phyloP scores from a whole-genome alignment of 2,113 vertebrate genomes.

The Tetrao urogallus region DNA sequence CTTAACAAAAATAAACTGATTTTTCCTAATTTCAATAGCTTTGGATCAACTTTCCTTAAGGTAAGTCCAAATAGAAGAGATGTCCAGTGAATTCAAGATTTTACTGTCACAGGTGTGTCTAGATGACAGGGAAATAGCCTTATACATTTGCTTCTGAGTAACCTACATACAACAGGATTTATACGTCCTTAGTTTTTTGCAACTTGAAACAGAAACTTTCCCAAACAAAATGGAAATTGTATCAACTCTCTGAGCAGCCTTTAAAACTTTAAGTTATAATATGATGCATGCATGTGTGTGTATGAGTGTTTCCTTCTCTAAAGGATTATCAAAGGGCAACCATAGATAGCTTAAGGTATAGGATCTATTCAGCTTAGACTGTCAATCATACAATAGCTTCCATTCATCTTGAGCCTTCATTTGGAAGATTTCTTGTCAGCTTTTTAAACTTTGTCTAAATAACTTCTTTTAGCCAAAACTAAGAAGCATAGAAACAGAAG shows the following conservation, averaged over 20 bases:
- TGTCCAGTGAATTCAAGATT: background rate
- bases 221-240: conserved; percentile 2
- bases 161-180: background rate
- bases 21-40: background rate
- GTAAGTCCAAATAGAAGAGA: background rate
- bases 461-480: conserved; percentile 41
- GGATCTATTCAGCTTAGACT: conserved; percentile 2
- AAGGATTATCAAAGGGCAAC: background rate
- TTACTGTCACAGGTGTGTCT: background rate
- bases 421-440: conserved; percentile 41
- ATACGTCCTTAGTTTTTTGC: background rate
- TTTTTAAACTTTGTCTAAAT: conserved; percentile 51
- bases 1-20: background rate
- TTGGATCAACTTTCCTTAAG: background rate
- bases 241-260: background rate
- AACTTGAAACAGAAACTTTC: conserved; percentile 5
- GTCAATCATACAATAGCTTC: background rate
- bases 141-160: background rate
- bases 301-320: background rate
- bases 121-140: background rate
- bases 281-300: background rate
- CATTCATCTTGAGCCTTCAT: conserved; percentile 12
- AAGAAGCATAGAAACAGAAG: conserved; percentile 49
- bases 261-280: background rate
- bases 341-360: background rate